Base-by-base conservation (phyloP, 2,888 invertebrate species). In the Hyalella azteca region DNA sequence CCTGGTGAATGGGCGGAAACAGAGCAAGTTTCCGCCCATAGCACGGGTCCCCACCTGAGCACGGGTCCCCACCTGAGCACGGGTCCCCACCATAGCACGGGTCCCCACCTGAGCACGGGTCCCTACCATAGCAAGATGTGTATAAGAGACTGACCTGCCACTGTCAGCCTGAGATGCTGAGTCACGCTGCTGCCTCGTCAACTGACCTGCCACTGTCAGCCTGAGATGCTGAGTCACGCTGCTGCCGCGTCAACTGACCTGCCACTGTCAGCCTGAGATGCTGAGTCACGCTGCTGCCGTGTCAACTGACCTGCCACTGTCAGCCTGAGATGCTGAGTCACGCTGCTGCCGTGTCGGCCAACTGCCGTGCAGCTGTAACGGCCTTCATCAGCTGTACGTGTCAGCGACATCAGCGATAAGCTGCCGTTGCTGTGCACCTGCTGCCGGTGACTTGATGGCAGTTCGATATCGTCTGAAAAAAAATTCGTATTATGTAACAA, bases 331-430 rank as follows among this genome's bases (percentile, higher is more conserved):
- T 50, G 76, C 73, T 82, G 80, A 19, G 80, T 79, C 22, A 77
- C 83, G 3, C 81, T 79, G 49, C 79, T 79, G 0, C 83, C 85
- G 22, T 83, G 78, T 36, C 81, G 73, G 78, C 77, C 77, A 22
- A 73, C 75, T 45, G 83, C 85, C 40, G 82, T 81, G 82, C 85
- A 85, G 78, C 79, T 78, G 79, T 85, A 85, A 32, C 73, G 54
- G 15, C 85, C 85, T 13, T 82, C 83, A 48, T 85, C 85, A 9
- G 77, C 59, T 5, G 78, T 76, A 1, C 73, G 75, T 1, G 80
- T 78, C 49, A 85, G 80, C 49, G 81, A 73, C 40, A 75, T 50
- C n/a, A 85, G 40, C 29, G 60, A 54, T 15, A 81, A 77, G 4
- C 79, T 75, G 48, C 81, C 81, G 81, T 81, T 81, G 73, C 59